Evolutionary conservation across 2,797 vertebrate genomes (phyloP), one percentile per base, ranked within the genome.

Genomic region (Erpetoichthys calabaricus): DNA sequence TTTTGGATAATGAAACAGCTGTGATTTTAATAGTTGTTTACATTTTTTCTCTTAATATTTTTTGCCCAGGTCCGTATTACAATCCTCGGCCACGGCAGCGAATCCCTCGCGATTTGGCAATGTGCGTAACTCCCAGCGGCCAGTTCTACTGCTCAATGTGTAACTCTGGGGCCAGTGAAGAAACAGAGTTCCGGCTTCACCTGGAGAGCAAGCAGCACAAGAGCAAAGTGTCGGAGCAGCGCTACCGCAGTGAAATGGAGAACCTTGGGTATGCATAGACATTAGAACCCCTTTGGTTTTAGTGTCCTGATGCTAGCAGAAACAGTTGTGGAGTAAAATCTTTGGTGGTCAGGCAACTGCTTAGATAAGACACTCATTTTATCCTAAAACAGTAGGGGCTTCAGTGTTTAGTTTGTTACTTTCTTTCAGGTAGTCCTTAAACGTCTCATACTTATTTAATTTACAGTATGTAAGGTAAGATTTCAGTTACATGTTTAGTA

Each of bases 71-170:
- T 62, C 94, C 96, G 4, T 99, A 99, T 73, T 98, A 91, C 80
- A 94, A 91, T 73, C 91, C 93, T 0, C 88, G 94, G 25, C 92
- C 94, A 1, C 87, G 94, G 58, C 94, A 96, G 77, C 85, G 92
- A 57, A 98, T 99, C 67, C 94, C 96, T 3, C 87, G 94, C 1
- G 96, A 99, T 68, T 80, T 98, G 60, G 94, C 96, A 62, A 99
- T 99, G 96, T 99, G 96, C 0, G 94, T 97, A 64, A 99, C 96
- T 3, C 94, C 96, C 65, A 99, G 96, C 0, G 96, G 96, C 53
- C 94, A 95, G 81, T 99, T 94, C 79, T 99, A 99, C 79, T 99
- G 96, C 75, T 99, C 93, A 62, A 96, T 98, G 94, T 99, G 96
- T 76, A 96, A 99, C 53, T 89, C 88, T 0, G 93, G 94, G 2